Base-by-base conservation (phyloP, 1,140 invertebrate species). In the Dendroctonus ponderosae region DNA sequence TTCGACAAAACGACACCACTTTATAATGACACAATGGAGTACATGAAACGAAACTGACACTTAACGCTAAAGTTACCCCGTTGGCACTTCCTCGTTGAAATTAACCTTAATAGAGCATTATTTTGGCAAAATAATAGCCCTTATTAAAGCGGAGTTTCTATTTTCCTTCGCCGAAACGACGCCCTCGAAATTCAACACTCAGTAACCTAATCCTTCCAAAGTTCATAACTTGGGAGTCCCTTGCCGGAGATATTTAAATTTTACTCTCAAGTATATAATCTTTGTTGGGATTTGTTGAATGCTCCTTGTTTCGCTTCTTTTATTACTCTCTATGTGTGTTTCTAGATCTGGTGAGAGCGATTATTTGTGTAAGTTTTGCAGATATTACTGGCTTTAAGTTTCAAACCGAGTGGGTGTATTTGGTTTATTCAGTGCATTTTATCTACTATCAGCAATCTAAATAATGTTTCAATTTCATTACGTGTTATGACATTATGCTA, bases 81-180 rank as follows among this genome's bases (percentile, higher is more conserved):
- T 26, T 56, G 53, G 37, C 53, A 56, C 37, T 43, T 46, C 57
- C 57, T 15, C 43, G 26, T 59, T 14, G 57, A 59, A 59, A 59
- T 44, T 59, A 59, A 43, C 42, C 57, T 59, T 44, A 59, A 59
- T 26, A 48, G 57, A 7, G 43, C 57, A 59, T 59, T 59, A 59
- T 59, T 59, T 59, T 37, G 57, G 11, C 57, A 37, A 59, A 59
- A 59, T 59, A 59, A 59, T 59, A 59, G 57, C 57, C 57, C 40
- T 59, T 59, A 59, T 59, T 59, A 59, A 59, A 48, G 57, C 12
- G 26, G 3, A 59, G 57, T 59, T 59, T 59, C 57, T 59, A 59
- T 59, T 59, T 59, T 59, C 57, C 46, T 59, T 43, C 46, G 43
- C 14, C 26, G 43, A 37, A 59, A 59, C 42, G 57, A 44, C 42